phyloP scores from a whole-genome alignment of 2,888 invertebrate species.

The Heterodera filipjevi region DNA sequence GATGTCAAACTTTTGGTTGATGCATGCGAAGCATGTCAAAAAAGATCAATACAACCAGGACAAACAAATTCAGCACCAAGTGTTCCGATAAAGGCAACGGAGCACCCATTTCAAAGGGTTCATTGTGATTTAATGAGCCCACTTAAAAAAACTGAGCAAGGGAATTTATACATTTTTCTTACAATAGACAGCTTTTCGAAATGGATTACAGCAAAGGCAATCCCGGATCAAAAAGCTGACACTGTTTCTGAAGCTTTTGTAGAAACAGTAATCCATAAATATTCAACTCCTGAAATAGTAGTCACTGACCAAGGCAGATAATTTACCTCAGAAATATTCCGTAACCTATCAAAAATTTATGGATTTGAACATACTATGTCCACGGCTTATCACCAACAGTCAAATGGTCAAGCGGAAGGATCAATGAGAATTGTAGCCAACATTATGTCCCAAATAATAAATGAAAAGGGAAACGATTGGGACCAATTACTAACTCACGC shows the following conservation, averaged over 20 bases:
- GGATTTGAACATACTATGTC: not conserved
- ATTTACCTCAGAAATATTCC: not conserved
- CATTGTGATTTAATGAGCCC: not conserved
- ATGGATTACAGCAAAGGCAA: not conserved
- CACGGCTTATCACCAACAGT: not conserved
- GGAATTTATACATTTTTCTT: conserved; percentile 3
- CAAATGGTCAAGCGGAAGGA: conserved; percentile 4
- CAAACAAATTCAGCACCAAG: not conserved
- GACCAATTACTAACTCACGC: conserved; percentile 5
- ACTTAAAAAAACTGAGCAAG: not conserved
- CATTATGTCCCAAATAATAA: conserved; percentile 2
- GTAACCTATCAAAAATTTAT: not conserved
- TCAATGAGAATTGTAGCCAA: not conserved
- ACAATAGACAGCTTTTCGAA: conserved; percentile 10
- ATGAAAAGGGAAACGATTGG: not conserved
- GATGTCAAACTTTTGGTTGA: not conserved
- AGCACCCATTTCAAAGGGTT: not conserved
- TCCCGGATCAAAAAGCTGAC: not conserved
- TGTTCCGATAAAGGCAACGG: not conserved
- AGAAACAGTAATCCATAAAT: not conserved
- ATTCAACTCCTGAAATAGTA: not conserved
- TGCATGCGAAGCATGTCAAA: not conserved
- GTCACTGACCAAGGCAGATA: conserved; percentile 1
- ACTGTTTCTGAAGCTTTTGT: conserved; percentile 10
- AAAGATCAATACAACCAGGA: not conserved